phyloP scores from a whole-genome alignment of 2,113 vertebrate genomes.

The Tapirus terrestris region DNA sequence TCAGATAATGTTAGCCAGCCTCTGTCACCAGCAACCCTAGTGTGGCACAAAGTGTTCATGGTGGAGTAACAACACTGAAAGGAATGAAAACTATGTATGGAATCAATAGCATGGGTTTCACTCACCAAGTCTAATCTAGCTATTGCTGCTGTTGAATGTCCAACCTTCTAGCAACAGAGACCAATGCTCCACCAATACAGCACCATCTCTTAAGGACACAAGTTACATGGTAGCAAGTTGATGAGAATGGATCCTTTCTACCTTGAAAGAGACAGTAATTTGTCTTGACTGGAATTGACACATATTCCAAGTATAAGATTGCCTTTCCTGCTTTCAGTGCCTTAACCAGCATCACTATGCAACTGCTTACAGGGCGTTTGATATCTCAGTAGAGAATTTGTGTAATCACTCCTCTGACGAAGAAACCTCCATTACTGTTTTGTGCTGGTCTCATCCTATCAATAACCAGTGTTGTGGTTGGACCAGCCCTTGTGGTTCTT shows the following conservation, averaged over 20 bases:
- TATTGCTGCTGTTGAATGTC: background rate
- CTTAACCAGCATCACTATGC: background rate
- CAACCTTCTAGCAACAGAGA: background rate
- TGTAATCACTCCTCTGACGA: background rate
- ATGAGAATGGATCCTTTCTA: background rate
- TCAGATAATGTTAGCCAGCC: background rate
- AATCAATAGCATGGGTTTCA: background rate
- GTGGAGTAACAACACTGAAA: background rate
- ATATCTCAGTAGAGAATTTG: too few relatives aligned
- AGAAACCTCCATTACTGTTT: background rate
- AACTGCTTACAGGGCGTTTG: background rate
- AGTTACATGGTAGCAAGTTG: background rate
- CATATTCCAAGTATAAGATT: background rate
- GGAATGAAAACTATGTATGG: background rate
- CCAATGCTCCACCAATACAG: accelerated
- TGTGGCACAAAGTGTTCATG: background rate
- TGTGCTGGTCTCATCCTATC: too few relatives aligned
- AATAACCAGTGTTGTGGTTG: too few relatives aligned
- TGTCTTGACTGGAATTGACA: background rate
- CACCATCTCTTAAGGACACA: background rate
- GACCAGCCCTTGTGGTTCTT: too few relatives aligned
- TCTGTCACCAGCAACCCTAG: background rate
- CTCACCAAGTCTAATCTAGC: background rate
- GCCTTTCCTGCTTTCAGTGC: background rate
- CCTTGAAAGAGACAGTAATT: background rate